phyloP scores from a whole-genome alignment of 2,113 vertebrate species.

The Myocastor coypus region DNA sequence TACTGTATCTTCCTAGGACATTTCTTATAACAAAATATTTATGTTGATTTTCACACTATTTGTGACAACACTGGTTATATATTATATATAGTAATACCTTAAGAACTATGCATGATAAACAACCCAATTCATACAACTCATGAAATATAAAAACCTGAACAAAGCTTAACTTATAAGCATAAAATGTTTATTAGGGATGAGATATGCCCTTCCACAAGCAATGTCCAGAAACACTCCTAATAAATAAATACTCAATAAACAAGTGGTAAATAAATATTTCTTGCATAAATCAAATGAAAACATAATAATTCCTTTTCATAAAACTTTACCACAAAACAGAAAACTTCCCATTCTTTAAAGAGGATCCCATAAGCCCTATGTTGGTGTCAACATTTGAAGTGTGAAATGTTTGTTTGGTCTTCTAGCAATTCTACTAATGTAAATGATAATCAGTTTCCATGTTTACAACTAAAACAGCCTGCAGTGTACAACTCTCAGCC shows the following conservation, averaged over 20 bases:
- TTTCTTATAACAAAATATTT: constrained; percentile 1
- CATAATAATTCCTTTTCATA: constrained; percentile 24
- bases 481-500: neutral
- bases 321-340: neutral
- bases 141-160: constrained; percentile 4
- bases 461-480: constrained; percentile 34
- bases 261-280: constrained; percentile 11
- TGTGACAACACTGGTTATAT: constrained; percentile 39
- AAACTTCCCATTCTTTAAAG: neutral
- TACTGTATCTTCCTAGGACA: neutral
- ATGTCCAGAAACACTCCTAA: neutral
- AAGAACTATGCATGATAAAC: neutral
- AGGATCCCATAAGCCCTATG: neutral
- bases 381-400: neutral
- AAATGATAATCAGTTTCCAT: constrained; percentile 49
- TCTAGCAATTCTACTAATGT: neutral
- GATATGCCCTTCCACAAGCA: neutral
- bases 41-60: neutral
- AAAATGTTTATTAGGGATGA: neutral
- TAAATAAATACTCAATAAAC: neutral
- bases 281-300: constrained; percentile 15
- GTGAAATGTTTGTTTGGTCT: neutral
- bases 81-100: constrained; percentile 8
- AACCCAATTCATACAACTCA: constrained; percentile 38
- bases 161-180: constrained; percentile 18